These are phyloP conservation scores for Xenopus borealis DNA, from an alignment of 2,113 vertebrate species.

Conservation along the genomic window DNA sequence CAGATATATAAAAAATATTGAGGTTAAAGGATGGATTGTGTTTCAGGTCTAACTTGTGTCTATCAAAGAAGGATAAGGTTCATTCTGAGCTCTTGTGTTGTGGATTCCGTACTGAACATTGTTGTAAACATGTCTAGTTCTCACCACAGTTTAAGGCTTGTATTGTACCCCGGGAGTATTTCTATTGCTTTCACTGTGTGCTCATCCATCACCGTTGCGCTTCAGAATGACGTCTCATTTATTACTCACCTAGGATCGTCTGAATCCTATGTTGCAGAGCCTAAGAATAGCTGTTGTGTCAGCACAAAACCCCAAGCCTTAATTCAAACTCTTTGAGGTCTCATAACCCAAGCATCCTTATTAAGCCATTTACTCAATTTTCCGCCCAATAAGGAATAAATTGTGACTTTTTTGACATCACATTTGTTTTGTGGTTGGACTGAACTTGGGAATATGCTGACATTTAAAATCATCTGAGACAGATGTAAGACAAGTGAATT, in stretches of 20 bases:
- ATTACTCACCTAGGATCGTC: conserved; percentile 33
- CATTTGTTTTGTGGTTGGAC: background rate
- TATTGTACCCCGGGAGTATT: conserved; percentile 30
- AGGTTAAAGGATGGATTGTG: no score
- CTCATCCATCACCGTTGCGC: conserved; percentile 35
- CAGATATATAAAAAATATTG: no score
- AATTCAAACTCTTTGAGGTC: conserved; percentile 25
- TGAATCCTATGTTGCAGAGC: conserved; percentile 8
- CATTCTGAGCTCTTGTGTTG: background rate
- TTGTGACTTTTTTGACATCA: background rate
- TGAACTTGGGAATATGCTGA: no score
- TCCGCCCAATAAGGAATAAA: background rate
- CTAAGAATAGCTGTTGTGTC: conserved; percentile 22
- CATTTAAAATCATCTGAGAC: no score
- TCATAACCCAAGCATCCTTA: conserved; percentile 22
- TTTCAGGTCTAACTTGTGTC: no score
- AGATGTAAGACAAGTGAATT: no score
- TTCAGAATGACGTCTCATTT: conserved; percentile 32
- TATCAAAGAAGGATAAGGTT: conserved; percentile 1
- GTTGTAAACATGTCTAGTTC: conserved; percentile 17
- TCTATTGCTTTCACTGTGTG: conserved; percentile 11
- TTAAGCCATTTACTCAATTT: conserved; percentile 19
- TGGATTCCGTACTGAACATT: conserved; percentile 26
- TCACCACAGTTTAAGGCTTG: conserved; percentile 27
- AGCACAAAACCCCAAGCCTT: conserved; percentile 14